Evolutionary conservation across 1,140 invertebrate genomes (phyloP).

Genomic region (Drosophila burlai): DNA sequence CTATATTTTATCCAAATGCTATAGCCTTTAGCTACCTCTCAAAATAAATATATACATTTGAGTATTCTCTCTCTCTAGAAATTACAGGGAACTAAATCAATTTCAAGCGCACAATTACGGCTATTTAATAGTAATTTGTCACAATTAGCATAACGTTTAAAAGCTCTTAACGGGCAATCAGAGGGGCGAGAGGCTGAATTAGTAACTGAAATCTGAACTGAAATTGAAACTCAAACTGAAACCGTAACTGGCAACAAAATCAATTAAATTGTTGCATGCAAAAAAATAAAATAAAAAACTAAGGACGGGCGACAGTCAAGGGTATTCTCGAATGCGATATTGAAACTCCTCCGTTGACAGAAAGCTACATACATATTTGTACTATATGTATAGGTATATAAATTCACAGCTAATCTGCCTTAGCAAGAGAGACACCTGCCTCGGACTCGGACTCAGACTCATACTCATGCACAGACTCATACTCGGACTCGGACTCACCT

Average conservation of each 20-base stretch:
- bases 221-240: not conserved
- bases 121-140: slow-evolving; percentile 80
- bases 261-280: slow-evolving; percentile 72
- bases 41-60: slow-evolving; percentile 6
- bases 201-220: slow-evolving; percentile 6
- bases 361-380: slow-evolving; percentile 11
- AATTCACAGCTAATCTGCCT: slow-evolving; percentile 29
- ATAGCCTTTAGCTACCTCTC: not conserved
- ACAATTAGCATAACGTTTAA: slow-evolving; percentile 81
- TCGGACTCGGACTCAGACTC: not conserved
- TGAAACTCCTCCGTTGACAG: slow-evolving; percentile 18
- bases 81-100: slow-evolving; percentile 52
- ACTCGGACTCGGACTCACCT: slow-evolving; percentile 16
- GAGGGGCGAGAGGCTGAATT: slow-evolving; percentile 30
- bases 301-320: slow-evolving; percentile 35
- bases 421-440: slow-evolving; percentile 29
- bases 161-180: slow-evolving; percentile 65
- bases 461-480: too few species aligned
- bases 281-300: not conserved
- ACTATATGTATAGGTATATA: not conserved
- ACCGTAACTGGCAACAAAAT: slow-evolving; percentile 53
- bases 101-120: slow-evolving; percentile 65
- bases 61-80: not conserved
- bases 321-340: slow-evolving; percentile 23
- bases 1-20: too few species aligned